Evolutionary conservation across 2,797 vertebrate species (phyloP).

Genomic region (Acropternis orthonyx): DNA sequence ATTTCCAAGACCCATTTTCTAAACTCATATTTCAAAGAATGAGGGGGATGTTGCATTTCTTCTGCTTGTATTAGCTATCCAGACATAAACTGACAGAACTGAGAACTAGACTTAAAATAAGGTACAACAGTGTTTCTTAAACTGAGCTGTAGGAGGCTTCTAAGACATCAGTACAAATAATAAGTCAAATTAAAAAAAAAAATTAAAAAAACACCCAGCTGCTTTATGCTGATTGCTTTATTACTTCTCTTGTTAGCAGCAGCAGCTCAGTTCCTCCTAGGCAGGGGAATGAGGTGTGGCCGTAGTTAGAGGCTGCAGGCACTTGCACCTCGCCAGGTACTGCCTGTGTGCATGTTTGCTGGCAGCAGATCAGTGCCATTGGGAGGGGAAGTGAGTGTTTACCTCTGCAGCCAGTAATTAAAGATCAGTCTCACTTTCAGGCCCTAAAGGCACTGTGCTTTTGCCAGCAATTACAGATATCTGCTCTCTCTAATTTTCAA

Average conservation of each 20-base stretch:
- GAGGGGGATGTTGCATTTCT: neutral
- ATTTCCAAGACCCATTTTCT: neutral
- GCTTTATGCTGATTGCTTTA: neutral
- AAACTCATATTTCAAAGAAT: neutral
- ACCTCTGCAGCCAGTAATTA: conserved; percentile 23
- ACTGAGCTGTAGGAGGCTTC: neutral
- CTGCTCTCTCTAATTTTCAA: neutral
- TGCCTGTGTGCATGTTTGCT: neutral
- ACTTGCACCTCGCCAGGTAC: neutral
- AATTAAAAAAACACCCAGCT: neutral
- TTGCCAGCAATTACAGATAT: neutral
- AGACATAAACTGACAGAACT: neutral
- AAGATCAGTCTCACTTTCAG: conserved; percentile 2
- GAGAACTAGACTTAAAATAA: neutral
- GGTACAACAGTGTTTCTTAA: neutral
- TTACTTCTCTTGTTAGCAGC: neutral
- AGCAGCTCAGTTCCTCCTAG: neutral
- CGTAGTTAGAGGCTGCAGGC: neutral
- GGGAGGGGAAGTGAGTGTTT: conserved; percentile 16
- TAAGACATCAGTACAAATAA: neutral
- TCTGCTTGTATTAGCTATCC: neutral
- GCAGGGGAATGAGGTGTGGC: neutral
- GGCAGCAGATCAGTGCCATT: conserved; percentile 1
- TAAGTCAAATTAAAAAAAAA: neutral
- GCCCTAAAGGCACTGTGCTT: neutral